phyloP scores from a whole-genome alignment of 2,113 vertebrate genomes.

The Macrotis lagotis region DNA sequence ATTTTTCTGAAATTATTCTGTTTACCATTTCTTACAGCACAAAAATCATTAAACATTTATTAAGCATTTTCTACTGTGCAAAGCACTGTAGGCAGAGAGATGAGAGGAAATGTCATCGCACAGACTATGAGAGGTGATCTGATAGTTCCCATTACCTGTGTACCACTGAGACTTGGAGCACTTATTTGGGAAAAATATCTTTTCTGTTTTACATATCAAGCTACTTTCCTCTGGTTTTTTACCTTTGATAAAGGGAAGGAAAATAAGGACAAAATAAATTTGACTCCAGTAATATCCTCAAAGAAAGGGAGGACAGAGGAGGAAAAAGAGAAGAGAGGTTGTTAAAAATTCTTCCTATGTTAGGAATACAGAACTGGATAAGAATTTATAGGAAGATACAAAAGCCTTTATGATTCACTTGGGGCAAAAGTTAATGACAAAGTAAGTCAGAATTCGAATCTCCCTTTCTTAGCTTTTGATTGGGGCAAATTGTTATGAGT shows the following conservation, averaged over 20 bases:
- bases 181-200: not conserved
- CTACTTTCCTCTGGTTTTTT: not conserved
- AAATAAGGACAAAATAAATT: not conserved
- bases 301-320: not conserved
- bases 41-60: not conserved
- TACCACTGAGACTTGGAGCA: not conserved
- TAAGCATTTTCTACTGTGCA: not conserved
- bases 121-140: not conserved
- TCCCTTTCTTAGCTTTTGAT: slow-evolving; percentile 14
- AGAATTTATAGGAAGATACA: not conserved
- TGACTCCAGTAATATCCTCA: not conserved
- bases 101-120: not conserved
- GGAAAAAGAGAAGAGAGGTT: not conserved
- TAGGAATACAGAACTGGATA: not conserved
- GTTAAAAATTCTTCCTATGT: slow-evolving; percentile 1
- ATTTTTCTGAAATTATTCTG: not conserved
- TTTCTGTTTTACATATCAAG: not conserved
- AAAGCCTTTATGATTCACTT: not conserved
- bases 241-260: not conserved
- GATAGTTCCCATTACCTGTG: not conserved
- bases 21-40: not conserved
- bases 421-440: not conserved
- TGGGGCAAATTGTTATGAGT: not conserved
- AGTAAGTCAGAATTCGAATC: slow-evolving; percentile 32
- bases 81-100: not conserved